Evolutionary conservation across 2,888 invertebrate genomes (phyloP).

Genomic region (Copidosoma aretas): DNA sequence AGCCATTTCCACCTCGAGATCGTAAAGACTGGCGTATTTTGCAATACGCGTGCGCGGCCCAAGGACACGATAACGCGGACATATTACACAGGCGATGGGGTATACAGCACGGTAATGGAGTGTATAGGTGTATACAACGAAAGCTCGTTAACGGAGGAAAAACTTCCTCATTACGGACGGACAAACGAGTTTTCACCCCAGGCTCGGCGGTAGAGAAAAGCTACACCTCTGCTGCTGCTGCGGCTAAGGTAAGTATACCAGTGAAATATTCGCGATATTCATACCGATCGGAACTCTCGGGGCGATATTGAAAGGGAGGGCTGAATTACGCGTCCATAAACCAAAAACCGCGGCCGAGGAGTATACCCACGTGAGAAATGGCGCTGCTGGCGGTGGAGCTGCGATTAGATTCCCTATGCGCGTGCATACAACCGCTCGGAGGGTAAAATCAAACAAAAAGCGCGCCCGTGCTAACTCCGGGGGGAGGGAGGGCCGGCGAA

Average conservation of each 20-base stretch:
- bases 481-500: too few species aligned
- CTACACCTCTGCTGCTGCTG: too few species aligned
- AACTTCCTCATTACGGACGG: slow-evolving; percentile 22
- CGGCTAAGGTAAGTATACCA: neutral
- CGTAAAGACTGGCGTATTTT: slow-evolving; percentile 15
- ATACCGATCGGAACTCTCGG: neutral
- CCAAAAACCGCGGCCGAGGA: slow-evolving; percentile 27
- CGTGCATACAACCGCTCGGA: neutral
- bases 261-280: neutral
- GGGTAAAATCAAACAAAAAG: too few species aligned
- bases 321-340: slow-evolving; percentile 38
- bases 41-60: too few species aligned
- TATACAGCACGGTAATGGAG: neutral
- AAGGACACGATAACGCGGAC: too few species aligned
- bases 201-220: neutral
- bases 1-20: slow-evolving; percentile 1
- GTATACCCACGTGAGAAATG: too few species aligned
- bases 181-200: slow-evolving; percentile 30
- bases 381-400: neutral
- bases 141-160: slow-evolving; percentile 31
- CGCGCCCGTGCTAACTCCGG: too few species aligned
- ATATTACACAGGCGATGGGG: too few species aligned
- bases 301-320: slow-evolving; percentile 30
- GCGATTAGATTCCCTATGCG: neutral
- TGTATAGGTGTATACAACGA: slow-evolving; percentile 11